These are phyloP conservation scores for Mobula birostris DNA, from an alignment of 2,113 vertebrate genomes.

Conservation along the genomic window DNA sequence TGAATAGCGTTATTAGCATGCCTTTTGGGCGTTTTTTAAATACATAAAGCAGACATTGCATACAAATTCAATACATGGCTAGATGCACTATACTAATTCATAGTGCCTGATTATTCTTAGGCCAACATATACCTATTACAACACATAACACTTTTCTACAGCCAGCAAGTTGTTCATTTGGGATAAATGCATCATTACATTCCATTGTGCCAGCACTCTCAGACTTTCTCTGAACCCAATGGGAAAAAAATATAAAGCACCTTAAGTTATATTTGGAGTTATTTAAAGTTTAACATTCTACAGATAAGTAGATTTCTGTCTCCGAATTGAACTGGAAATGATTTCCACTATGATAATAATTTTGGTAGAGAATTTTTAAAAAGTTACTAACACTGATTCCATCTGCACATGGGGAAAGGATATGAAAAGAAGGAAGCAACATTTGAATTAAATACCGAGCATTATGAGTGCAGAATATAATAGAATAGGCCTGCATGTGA, in stretches of 20 bases:
- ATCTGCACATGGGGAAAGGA: not conserved
- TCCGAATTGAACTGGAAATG: not conserved
- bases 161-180: conserved; percentile 85
- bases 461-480: not conserved
- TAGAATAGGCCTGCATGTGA: not conserved
- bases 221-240: not conserved
- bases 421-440: not conserved
- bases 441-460: not conserved
- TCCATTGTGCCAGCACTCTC: conserved; percentile 50
- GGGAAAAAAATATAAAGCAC: not conserved
- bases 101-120: conserved; percentile 47
- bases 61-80: conserved; percentile 88
- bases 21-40: not conserved
- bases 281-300: conserved; percentile 7
- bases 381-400: not conserved
- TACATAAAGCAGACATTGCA: conserved; percentile 60
- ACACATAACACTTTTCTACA: conserved; percentile 65
- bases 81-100: conserved; percentile 70
- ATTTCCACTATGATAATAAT: not conserved
- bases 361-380: not conserved
- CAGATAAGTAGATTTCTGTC: not conserved
- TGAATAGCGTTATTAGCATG: conserved; percentile 18
- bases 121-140: not conserved
- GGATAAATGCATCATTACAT: conserved; percentile 65
- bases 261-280: not conserved